phyloP scores from a whole-genome alignment of 1,140 invertebrate species.

The Meloidogyne chitwoodi region DNA sequence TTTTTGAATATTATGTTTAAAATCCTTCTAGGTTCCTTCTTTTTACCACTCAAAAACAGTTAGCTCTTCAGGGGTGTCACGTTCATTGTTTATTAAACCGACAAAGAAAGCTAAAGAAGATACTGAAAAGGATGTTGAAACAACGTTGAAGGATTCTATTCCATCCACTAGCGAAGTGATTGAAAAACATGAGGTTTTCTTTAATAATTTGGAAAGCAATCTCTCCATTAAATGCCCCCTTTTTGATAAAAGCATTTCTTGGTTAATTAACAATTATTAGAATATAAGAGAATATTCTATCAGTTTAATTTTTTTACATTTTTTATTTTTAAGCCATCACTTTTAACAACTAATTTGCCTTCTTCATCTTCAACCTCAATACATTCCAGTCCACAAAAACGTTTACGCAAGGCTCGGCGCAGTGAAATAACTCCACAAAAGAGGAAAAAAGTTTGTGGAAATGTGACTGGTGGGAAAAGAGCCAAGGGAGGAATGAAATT shows the following conservation, averaged over 20 bases:
- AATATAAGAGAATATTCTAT: too few species aligned
- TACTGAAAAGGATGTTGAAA: neutral
- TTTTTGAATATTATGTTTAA: neutral
- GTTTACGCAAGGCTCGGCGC: conserved; percentile 7
- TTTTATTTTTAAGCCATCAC: neutral
- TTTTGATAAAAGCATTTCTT: too few species aligned
- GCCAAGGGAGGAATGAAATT: neutral
- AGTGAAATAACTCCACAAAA: conserved; percentile 17
- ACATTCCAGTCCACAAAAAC: neutral
- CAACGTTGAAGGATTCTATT: neutral
- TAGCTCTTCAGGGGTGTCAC: neutral
- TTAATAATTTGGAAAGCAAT: too few species aligned
- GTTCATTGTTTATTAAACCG: neutral
- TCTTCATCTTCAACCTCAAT: neutral
- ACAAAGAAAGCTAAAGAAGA: neutral
- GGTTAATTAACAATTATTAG: too few species aligned
- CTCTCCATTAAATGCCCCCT: too few species aligned
- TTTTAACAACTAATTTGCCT: too few species aligned
- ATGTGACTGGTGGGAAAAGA: neutral
- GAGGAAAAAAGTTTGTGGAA: neutral
- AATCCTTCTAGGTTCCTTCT: neutral
- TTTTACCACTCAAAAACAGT: conserved; percentile 15
- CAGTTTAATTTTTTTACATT: neutral
- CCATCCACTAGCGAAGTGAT: neutral
- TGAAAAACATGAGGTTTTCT: neutral